Evolutionary conservation across 1,140 invertebrate genomes (phyloP), one percentile per base, ranked within the genome.

Genomic region (Dolichoris vasculosae): DNA sequence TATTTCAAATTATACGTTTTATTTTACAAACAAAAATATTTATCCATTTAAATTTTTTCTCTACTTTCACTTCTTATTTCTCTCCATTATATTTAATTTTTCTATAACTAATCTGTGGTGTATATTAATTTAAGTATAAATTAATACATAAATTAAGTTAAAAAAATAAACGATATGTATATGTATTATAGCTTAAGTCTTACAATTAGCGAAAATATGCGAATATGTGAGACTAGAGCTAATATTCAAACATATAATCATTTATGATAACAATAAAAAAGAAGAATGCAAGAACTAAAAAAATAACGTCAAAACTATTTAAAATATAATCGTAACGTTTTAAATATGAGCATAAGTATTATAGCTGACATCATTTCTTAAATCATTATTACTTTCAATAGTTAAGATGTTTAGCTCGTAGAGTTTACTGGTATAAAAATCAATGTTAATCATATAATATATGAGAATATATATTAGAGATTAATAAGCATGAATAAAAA

Each of bases 81-180:
- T 48, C 43, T 63, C 9, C 51, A 43, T 6, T 73, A 20, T 48
- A 23, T 6, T 48, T 82, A 7, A 17, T 82, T 40, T 75, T 30
- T 71, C 46, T 71, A 26, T 71, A 35, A n/a, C 75, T 84, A n/a
- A 84, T 55, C 32, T 69, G 26, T 79, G 63, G 32, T 84, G 76
- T 71, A 63, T 71, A 78, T 78, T 71, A 79, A 84, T 55, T 79
- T 51, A 77, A 83, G 59, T 43, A 26, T 83, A 48, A 1, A 67
- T 63, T 26, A 35, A 79, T 0, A 46, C 20, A 43, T 75, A 75
- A 81, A 26, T 77, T 48, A 78, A 7, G 20, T 6, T 13, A 1
- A 46, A 8, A 43, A 11, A 81, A 7, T 81, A 17, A 67, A 30
- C 15, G 9, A 67, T 32, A 81, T 26, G 23, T n/a, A 71, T 40